Percentiles rank a stretch among this genome's conserved stretches.
Evolutionary conservation across 2,797 vertebrate genomes (phyloP).

Genomic region (Synanceia verrucosa): DNA sequence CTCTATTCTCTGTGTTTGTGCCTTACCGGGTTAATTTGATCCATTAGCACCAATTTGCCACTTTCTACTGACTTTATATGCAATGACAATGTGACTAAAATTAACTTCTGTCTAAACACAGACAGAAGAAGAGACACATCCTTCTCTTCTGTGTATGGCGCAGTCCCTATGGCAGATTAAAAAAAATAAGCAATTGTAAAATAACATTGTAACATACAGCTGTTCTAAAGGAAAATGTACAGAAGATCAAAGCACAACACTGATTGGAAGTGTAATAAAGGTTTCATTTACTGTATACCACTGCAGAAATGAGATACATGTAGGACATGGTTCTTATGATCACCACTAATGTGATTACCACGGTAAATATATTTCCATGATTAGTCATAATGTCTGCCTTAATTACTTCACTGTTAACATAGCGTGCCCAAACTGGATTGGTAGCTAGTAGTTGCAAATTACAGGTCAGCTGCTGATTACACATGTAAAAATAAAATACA

Average conservation of each 20-base stretch:
- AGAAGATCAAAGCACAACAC: not conserved
- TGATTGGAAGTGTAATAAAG: not conserved
- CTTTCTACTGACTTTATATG: not conserved
- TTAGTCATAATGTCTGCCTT: conserved; percentile 20
- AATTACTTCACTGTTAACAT: conserved; percentile 4
- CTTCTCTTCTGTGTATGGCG: too few relatives aligned
- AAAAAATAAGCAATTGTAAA: too few relatives aligned
- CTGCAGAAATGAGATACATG: not conserved
- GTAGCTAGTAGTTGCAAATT: not conserved
- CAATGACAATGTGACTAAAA: not conserved
- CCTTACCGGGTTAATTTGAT: not conserved
- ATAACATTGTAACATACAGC: not conserved
- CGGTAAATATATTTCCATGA: not conserved
- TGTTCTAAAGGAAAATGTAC: not conserved
- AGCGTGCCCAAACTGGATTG: not conserved
- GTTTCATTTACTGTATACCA: not conserved
- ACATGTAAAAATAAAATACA: not conserved
- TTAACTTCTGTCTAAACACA: not conserved
- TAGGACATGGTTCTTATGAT: not conserved
- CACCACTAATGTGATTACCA: conserved; percentile 8
- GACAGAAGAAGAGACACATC: too few relatives aligned
- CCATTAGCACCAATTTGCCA: not conserved
- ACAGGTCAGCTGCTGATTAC: conserved; percentile 8
- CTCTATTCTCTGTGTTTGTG: not conserved
- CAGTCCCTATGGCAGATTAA: too few relatives aligned